These are phyloP conservation scores for Decapterus maruadsi DNA, from an alignment of 2,797 vertebrate species.

Conservation along the genomic window DNA sequence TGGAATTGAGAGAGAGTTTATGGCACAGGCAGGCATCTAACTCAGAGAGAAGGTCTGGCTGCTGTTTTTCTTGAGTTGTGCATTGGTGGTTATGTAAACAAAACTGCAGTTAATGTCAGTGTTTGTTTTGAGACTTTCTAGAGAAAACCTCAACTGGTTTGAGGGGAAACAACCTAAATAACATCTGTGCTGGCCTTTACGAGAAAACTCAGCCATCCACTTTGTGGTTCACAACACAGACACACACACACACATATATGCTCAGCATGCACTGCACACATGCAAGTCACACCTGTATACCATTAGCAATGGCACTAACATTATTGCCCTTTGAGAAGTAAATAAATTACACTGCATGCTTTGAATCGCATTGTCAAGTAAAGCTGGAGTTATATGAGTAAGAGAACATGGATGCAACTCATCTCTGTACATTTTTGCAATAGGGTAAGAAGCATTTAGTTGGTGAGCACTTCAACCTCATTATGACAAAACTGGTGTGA, in stretches of 20 bases:
- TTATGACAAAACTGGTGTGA: slow-evolving; percentile 74
- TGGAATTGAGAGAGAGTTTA: slow-evolving; percentile 22
- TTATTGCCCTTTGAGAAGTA: slow-evolving; percentile 16
- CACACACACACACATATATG: slow-evolving; percentile 19
- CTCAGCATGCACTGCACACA: slow-evolving; percentile 57
- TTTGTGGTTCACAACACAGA: slow-evolving; percentile 68
- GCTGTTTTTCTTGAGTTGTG: slow-evolving; percentile 47
- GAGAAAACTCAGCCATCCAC: slow-evolving; percentile 78
- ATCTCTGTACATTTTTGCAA: slow-evolving; percentile 23
- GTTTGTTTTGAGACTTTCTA: slow-evolving; percentile 73
- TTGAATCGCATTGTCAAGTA: not conserved
- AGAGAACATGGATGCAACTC: not conserved
- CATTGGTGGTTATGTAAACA: slow-evolving; percentile 65
- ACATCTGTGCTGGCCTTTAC: slow-evolving; percentile 83
- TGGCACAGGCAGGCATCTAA: slow-evolving; percentile 6
- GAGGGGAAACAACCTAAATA: slow-evolving; percentile 71
- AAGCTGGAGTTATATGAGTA: slow-evolving; percentile 1
- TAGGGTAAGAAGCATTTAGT: slow-evolving; percentile 23
- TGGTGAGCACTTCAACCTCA: slow-evolving; percentile 67
- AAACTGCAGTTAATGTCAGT: slow-evolving; percentile 49
- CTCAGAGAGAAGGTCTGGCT: slow-evolving; percentile 13
- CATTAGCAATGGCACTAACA: slow-evolving; percentile 47
- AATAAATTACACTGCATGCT: slow-evolving; percentile 22
- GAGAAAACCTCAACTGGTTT: slow-evolving; percentile 77
- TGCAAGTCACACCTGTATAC: slow-evolving; percentile 69